These are phyloP conservation scores for Hydraecia micacea DNA, from an alignment of 2,888 invertebrate genomes.

Conservation along the genomic window DNA sequence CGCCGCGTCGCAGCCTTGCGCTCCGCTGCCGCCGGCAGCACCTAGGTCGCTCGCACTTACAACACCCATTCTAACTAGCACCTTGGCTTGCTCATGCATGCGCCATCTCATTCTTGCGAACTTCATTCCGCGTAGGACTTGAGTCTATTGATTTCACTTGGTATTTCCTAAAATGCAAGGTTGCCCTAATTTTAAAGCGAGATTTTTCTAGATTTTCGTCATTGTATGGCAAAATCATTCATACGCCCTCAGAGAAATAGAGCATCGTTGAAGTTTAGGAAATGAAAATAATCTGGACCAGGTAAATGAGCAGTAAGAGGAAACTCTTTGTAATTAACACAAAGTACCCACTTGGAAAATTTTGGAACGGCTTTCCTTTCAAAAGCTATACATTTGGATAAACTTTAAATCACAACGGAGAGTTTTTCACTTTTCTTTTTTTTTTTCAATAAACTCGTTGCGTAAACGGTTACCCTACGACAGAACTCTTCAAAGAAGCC, in stretches of 20 bases:
- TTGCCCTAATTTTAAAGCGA: conserved; percentile 5
- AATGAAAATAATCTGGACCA: neutral
- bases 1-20: conserved; percentile 72
- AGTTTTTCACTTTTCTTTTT: conserved; percentile 35
- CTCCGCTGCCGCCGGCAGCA: conserved; percentile 67
- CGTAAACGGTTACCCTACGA: conserved; percentile 58
- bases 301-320: conserved; percentile 1
- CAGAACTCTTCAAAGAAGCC: conserved; percentile 65
- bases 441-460: conserved; percentile 54
- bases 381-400: conserved; percentile 29
- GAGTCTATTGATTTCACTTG: conserved; percentile 72
- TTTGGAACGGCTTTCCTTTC: conserved; percentile 5
- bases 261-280: neutral
- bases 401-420: conserved; percentile 21
- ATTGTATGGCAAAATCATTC: neutral
- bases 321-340: neutral
- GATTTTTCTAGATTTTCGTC: neutral
- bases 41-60: conserved; percentile 73
- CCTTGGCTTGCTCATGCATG: conserved; percentile 68
- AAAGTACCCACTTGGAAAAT: conserved; percentile 3
- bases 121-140: conserved; percentile 64
- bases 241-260: neutral
- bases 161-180: conserved; percentile 46
- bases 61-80: conserved; percentile 64
- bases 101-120: conserved; percentile 74